Percentiles rank a stretch among this genome's conserved stretches.
Evolutionary conservation across 2,113 vertebrate species (phyloP).

Genomic region (Balaenoptera acutorostrata): DNA sequence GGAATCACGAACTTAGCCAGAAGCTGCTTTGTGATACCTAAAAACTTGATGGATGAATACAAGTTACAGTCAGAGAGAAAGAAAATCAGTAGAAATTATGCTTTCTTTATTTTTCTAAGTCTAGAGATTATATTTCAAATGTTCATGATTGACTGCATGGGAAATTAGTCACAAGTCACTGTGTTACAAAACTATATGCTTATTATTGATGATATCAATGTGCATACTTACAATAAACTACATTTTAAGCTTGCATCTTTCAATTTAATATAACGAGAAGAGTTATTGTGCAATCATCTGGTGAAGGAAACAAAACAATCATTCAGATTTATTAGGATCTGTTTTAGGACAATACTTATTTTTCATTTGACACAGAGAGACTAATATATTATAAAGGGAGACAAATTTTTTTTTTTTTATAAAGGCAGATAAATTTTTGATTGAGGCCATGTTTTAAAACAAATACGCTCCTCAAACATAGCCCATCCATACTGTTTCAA

Average conservation of each 20-base stretch:
- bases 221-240: neutral
- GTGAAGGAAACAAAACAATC: neutral
- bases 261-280: neutral
- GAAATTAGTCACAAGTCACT: neutral
- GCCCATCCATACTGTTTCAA: neutral
- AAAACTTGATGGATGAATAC: neutral
- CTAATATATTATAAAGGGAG: neutral
- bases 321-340: neutral
- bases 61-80: neutral
- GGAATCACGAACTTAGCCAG: neutral
- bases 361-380: neutral
- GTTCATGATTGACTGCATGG: neutral
- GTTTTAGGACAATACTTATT: neutral
- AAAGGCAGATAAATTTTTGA: neutral
- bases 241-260: neutral
- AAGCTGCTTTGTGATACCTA: neutral
- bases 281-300: neutral
- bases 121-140: neutral
- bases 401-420: neutral
- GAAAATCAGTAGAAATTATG: neutral
- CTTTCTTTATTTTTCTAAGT: neutral
- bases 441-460: neutral
- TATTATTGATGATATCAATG: neutral
- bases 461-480: neutral
- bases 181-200: neutral